Evolutionary conservation across 2,888 invertebrate species (phyloP), one percentile per base, ranked within the genome.

Genomic region (Drosophila limbata): DNA sequence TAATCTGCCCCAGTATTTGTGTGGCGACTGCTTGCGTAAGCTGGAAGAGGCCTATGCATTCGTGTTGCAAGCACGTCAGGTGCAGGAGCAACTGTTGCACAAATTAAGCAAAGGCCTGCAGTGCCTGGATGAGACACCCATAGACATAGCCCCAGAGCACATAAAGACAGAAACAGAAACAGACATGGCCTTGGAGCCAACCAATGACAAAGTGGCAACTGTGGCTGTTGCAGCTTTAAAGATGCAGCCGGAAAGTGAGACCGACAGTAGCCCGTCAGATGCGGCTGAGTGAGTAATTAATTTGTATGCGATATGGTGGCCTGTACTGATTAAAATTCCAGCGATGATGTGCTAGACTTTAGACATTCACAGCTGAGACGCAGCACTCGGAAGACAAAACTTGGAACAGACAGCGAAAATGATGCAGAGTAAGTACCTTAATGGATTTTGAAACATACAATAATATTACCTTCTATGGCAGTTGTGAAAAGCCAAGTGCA

Each of bases 111-210:
- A 59, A 2, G 40, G 40, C 17, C 15, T 70, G 39, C 73, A 64
- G 33, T 90, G 91, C 37, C 62, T 91, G 4, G 74, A 86, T 6
- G 91, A 91, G 53, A 69, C 84, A 2, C 84, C 90, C 5, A 91
- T 91, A 11, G 91, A 91, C 50, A 90, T 91, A 13, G 74, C 84
- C 15, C 56, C 55, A 40, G 56, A 73, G 42, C 52, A 66, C 25
- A 84, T 86, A 0, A 90, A 90, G 65, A 73, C 79, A 3, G 90
- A 90, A 63, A 3, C 76, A 3, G 81, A 86, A 63, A 4, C 76
- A 2, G 82, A 86, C 8, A 67, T 73, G 9, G 37, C 48, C 8
- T 15, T 67, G 39, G 33, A n/a, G 40, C 21, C 13, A 5, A 15
- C 11, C 10, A 31, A 40, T 2, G 11, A 17, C 6, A 59, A 50